Base-by-base conservation (phyloP, 2,888 invertebrate species). In the Eurytoma adleriae region DNA sequence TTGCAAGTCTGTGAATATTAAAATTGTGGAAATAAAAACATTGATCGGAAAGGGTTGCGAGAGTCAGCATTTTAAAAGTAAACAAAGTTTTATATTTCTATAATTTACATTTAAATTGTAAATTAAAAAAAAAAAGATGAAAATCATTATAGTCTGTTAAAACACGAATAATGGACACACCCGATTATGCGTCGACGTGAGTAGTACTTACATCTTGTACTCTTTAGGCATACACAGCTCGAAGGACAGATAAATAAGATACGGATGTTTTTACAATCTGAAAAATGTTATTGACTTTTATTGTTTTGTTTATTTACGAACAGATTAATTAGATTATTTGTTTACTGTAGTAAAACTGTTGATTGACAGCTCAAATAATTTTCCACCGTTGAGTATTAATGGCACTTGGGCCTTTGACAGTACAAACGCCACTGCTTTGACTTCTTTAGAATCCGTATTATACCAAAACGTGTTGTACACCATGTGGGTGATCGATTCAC, bases 221-320 rank as follows among this genome's bases (percentile, higher is more conserved):
- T 48, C 24, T 59, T 71, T 50, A 59, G 3, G 2, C 14, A 48
- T 40, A 71, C 3, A 71, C 16, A 61, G 72, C 62, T 52, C 80
- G 52, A 27, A 84, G 64, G 5, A 84, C 80, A 10, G 83, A 84
- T 27, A 83, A 20, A 27, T 83, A 84, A 14, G 83, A 83, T 3
- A 67, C 75, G n/a, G 83, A 80, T 14, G 83, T 62, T 48, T 79
- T 82, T 30, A 83, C 20, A 16, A 83, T 81, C 83, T 84, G 59
- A 79, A 81, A 80, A 30, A 73, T 59, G 10, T 54, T 66, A 50
- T 61, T 0, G 54, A 54, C 20, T 7, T 2, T 18, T 61, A 27
- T 14, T 5, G 1, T 13, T 1, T 13, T 14, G 3, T 59, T 12
- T 27, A 12, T 27, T 61, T 4, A 27, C 14, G 5, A 12, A 27